Evolutionary conservation across 2,113 vertebrate genomes (phyloP).

Genomic region (Cynopterus brachyotis): DNA sequence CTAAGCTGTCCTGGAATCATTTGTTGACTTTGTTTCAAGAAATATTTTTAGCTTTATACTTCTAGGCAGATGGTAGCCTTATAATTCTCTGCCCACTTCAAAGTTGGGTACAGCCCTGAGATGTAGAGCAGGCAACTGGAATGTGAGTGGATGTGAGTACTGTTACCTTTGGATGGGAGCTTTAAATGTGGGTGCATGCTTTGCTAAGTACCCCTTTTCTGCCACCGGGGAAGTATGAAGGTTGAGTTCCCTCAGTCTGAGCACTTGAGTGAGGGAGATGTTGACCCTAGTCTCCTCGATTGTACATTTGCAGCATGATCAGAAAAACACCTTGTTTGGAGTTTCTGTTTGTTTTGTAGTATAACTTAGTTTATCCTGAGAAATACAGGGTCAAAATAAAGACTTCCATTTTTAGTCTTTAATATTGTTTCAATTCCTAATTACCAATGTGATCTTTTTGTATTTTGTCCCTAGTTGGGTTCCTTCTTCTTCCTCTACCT

Average conservation of each 20-base stretch:
- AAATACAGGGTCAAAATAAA: background rate
- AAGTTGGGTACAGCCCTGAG: background rate
- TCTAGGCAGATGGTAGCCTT: background rate
- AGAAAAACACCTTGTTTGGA: background rate
- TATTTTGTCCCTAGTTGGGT: background rate
- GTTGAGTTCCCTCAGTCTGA: background rate
- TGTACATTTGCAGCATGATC: no score
- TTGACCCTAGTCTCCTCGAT: background rate
- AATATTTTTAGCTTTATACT: background rate
- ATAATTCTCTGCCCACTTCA: background rate
- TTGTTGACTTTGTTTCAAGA: background rate
- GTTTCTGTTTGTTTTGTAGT: background rate
- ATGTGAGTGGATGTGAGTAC: background rate
- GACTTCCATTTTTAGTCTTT: background rate
- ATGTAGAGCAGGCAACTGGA: background rate
- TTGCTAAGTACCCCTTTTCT: background rate
- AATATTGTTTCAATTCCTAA: background rate
- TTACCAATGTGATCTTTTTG: background rate
- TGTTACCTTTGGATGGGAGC: background rate
- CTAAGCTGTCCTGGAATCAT: background rate
- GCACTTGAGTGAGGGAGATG: background rate
- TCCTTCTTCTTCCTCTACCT: fast-evolving
- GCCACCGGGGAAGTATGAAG: fast-evolving
- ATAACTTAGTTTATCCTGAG: background rate
- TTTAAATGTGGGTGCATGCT: background rate